Evolutionary conservation across 2,888 invertebrate genomes (phyloP), one percentile per base, ranked within the genome.

Genomic region (Abrostola tripartita): DNA sequence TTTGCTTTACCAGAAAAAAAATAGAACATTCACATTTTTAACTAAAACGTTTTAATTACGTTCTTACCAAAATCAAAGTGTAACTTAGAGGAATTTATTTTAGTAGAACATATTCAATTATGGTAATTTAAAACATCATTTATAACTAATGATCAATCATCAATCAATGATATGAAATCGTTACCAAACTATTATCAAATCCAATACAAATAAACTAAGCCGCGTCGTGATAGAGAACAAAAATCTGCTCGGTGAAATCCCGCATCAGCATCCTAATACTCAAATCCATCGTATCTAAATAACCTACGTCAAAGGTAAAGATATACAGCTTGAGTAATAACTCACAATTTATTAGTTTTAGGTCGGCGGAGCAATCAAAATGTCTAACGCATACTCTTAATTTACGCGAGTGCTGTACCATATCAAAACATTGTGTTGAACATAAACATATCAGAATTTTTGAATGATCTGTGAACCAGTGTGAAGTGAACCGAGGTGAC

Each of bases 381-480:
- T 76, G 84, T 86, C 81, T 80, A 78, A 81, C 82, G 62, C 76
- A 71, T 74, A 80, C 65, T 70, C 72, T 53, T 80, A 84, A 81
- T 85, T 85, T 84, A 85, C 76, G 79, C 80, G 71, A 72, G 65
- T 65, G 77, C 82, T 84, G 83, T 85, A 83, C 79, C 85, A 87
- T 89, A 89, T 87, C 89, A 86, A 82, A 88, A 85, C 79, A 78
- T 63, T 79, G 81, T 85, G 82, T 74, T 76, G 75, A 78, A 84
- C 82, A 74, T 82, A 86, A 85, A 88, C 86, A 85, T 87, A 87
- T 85, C 85, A 64, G 71, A 74, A 75, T 78, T 81, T 75, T 74
- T 72, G 67, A 79, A 74, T 76, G 78, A 81, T 81, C 71, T 68
- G 73, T 76, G 73, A 63, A 72, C 62, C 49, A 58, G 74, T 61